Base-by-base conservation (phyloP, 1,140 invertebrate species). In the Centruroides vittatus region DNA sequence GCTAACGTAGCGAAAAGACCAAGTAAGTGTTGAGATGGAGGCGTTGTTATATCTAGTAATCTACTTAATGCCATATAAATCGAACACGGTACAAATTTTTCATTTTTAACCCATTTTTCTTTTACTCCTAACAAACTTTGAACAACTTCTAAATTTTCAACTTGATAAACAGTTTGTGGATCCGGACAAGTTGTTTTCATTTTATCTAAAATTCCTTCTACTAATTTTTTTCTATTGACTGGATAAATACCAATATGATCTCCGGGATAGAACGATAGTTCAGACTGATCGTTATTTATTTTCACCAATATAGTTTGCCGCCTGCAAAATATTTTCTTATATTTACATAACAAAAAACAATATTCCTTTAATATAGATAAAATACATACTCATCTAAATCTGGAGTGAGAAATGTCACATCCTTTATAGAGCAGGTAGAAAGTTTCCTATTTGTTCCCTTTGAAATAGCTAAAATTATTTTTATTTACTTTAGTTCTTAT, bases 241-340 rank as follows among this genome's bases (percentile, higher is more conserved):
- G 93, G 85, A 69, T 90, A 87, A 47, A 98, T 86, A 35, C 89
- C 93, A 4, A 96, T 81, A 73, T 98, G 93, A 77, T 98, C 93
- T 0, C 93, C 93, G 0, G 92, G 91, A 58, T 83, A 80, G 68
- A 94, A 95, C 12, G 69, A 67, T 7, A 80, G 65, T 46, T 73
- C 70, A 5, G 53, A 61, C 12, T 23, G 50, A 35, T 53, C 66
- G 61, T 68, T 72, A 49, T 71, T 41, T 41, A 77, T 62, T 48
- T 84, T 80, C 5, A 86, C 73, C 12, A 85, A 73, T 41, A 86
- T 74, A 3, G 86, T 86, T 34, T 78, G 76, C 23, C 81, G 78
- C 52, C 80, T 80, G 64, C 7, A 64, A 61, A 41, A 41, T 41
- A 41, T 41, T 5, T 41, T 41, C 8, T 5, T 41, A 6, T 41